Evolutionary conservation across 2,113 vertebrate species (phyloP).

Genomic region (Edolisoma coerulescens): DNA sequence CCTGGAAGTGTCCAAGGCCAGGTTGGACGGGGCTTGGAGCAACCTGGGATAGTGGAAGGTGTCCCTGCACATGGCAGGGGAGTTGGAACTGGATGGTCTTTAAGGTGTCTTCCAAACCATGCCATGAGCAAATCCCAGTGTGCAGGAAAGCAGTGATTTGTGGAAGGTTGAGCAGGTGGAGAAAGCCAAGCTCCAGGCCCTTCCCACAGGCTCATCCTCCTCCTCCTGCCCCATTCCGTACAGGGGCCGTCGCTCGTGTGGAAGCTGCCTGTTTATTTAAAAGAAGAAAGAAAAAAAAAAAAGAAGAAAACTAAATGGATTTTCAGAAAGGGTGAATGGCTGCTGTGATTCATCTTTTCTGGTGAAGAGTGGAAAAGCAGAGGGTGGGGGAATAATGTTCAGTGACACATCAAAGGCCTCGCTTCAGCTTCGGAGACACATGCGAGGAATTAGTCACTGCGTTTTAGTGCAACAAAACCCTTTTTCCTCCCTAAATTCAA

Average conservation of each 20-base stretch:
- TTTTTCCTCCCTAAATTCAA: background rate
- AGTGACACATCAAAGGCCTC: conserved; percentile 46
- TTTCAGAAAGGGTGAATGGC: conserved; percentile 19
- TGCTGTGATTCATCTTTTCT: conserved; percentile 59
- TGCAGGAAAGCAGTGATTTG: background rate
- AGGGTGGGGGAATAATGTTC: conserved; percentile 22
- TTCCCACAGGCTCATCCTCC: background rate
- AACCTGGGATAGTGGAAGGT: accelerated
- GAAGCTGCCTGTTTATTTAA: background rate
- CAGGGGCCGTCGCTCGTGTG: accelerated
- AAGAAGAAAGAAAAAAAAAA: background rate
- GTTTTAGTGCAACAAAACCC: background rate
- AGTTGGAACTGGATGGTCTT: background rate
- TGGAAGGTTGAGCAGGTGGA: background rate
- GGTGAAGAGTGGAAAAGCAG: conserved; percentile 37
- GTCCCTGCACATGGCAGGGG: background rate
- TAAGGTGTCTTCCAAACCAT: background rate
- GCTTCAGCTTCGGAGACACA: background rate
- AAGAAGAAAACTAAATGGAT: background rate
- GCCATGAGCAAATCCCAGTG: background rate
- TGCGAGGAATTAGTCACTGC: background rate
- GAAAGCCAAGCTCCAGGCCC: background rate
- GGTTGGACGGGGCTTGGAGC: accelerated
- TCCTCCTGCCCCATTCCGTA: accelerated
- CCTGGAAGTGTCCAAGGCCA: background rate